Base-by-base conservation (phyloP, 23 tunicate genomes). In the Trididemnum clinides region DNA sequence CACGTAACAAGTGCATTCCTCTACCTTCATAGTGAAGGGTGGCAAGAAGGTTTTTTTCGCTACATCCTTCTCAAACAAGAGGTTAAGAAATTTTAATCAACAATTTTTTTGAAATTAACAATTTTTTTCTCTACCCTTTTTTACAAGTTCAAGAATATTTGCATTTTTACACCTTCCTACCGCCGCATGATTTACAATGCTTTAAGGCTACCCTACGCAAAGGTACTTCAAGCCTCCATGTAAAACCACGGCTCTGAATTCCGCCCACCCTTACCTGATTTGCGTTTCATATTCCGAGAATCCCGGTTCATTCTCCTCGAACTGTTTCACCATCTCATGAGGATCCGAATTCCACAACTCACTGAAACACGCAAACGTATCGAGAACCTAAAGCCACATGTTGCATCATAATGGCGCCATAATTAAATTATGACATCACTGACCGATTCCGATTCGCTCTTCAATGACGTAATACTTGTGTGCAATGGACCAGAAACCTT, bases 281-380 rank as follows among this genome's bases (percentile, higher is more conserved):
- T 88, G 92, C 1, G 64, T 35, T 38, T 88, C 92, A 58, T 88
- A 88, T 29, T 88, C 92, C 3, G 82, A 0, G 29, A 81, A 64
- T 23, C 72, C 86, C 15, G 82, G 82, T 15, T 83, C 70, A 10
- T 91, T 88, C 10, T 91, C 96, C 33, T 91, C 91, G 72, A 91
- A 91, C n/a, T 50, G 64, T 65, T 87, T 87, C 34, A 91, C 96
- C 19, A 75, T 39, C 34, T 91, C 96, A 25, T 88, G 91, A 10
- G 96, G 96, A 75, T 91, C 96, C 0, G 71, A 69, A 31, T 38
- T 81, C 90, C 96, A 91, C 34, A 91, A 54, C 84, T 91, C 96
- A 33, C 82, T 88, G 85, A 82, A 91, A 20, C 50, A 35, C 29
- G 87, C 57, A 50, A 91, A 91, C 15, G 78, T 71, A 20, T 86